These are phyloP conservation scores for Odontomachus brunneus DNA, from an alignment of 1,140 invertebrate species.

Conservation along the genomic window DNA sequence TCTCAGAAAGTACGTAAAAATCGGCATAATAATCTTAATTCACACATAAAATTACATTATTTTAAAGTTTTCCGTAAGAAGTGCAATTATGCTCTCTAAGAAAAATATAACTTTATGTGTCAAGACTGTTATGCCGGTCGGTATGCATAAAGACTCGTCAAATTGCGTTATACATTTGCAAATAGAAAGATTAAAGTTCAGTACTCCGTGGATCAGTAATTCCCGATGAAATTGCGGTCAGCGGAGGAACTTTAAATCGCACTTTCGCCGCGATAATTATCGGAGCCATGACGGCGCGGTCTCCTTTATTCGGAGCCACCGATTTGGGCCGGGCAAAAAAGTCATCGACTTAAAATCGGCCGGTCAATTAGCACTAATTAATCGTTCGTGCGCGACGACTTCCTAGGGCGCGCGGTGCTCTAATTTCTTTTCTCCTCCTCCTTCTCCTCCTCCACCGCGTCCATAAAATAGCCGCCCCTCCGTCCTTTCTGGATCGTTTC, in stretches of 20 bases:
- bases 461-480: slow-evolving; percentile 27
- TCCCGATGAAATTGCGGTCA: slow-evolving; percentile 35
- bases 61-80: too few relatives aligned
- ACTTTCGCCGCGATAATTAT: slow-evolving; percentile 53
- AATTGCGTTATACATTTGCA: slow-evolving; percentile 15
- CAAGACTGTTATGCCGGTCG: too few relatives aligned
- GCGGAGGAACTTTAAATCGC: slow-evolving; percentile 34
- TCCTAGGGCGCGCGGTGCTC: slow-evolving; percentile 20
- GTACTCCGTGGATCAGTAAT: slow-evolving; percentile 5
- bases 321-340: slow-evolving; percentile 46
- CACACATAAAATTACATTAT: too few relatives aligned
- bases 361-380: slow-evolving; percentile 61
- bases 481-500: slow-evolving; percentile 20
- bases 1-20: too few relatives aligned
- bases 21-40: too few relatives aligned
- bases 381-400: slow-evolving; percentile 47
- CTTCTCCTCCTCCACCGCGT: not conserved
- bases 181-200: slow-evolving; percentile 20
- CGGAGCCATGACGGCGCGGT: slow-evolving; percentile 19
- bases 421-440: slow-evolving; percentile 22
- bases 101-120: too few relatives aligned
- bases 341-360: slow-evolving; percentile 49
- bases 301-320: slow-evolving; percentile 31
- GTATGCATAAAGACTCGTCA: not conserved
- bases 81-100: too few relatives aligned